These are phyloP conservation scores for Germaria angustata DNA, from an alignment of 2,888 invertebrate species.

Conservation along the genomic window DNA sequence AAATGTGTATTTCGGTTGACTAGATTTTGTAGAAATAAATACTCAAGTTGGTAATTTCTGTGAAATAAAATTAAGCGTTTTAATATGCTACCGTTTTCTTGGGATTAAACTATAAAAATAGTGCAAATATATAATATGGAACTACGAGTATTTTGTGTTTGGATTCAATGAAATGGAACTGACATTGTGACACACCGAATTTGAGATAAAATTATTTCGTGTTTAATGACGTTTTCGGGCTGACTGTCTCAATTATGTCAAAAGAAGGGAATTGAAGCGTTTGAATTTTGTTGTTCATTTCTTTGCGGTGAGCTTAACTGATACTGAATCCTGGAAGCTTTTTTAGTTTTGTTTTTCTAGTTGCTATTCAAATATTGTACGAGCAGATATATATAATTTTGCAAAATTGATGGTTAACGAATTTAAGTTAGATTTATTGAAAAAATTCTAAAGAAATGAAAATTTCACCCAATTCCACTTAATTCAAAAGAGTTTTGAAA, in stretches of 20 bases:
- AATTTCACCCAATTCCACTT: too few relatives aligned
- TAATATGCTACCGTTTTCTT: slow-evolving; percentile 64
- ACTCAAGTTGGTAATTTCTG: slow-evolving; percentile 46
- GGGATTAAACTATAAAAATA: slow-evolving; percentile 25
- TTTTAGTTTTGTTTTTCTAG: too few relatives aligned
- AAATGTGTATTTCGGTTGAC: slow-evolving; percentile 53
- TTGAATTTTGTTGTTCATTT: neutral
- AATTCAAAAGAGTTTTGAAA: too few relatives aligned
- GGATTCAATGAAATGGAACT: slow-evolving; percentile 28
- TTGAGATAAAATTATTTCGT: neutral
- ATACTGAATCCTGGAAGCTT: neutral
- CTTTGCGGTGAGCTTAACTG: neutral
- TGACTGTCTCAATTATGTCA: slow-evolving; percentile 2
- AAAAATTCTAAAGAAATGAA: too few relatives aligned
- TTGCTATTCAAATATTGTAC: too few relatives aligned
- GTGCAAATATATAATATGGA: slow-evolving; percentile 35
- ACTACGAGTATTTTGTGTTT: slow-evolving; percentile 15
- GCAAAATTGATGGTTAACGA: too few relatives aligned
- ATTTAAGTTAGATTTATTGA: too few relatives aligned
- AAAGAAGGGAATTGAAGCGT: neutral
- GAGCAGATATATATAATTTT: too few relatives aligned
- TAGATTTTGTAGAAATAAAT: slow-evolving; percentile 40
- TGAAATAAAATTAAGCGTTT: slow-evolving; percentile 64
- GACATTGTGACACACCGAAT: slow-evolving; percentile 20
- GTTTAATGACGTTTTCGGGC: slow-evolving; percentile 11